A percentile compares a stretch with the other conserved stretches of the same genome.
These are phyloP conservation scores for Taxidea taxus DNA, from an alignment of 2,113 vertebrate species.

Conservation along the genomic window DNA sequence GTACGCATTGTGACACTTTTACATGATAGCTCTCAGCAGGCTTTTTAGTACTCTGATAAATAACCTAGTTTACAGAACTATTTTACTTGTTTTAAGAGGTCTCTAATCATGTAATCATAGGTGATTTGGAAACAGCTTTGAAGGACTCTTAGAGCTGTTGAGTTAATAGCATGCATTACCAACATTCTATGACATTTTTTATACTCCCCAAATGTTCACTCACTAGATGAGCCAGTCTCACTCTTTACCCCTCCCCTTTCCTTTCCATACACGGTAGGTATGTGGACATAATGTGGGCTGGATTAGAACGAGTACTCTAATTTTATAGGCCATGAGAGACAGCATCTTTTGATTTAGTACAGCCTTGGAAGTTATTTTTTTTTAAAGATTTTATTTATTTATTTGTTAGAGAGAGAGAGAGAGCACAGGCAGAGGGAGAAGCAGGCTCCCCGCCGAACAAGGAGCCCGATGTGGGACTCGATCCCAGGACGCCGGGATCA, in stretches of 20 bases:
- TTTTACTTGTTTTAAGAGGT: constrained; percentile 70
- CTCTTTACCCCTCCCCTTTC: background rate
- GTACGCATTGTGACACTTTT: constrained; percentile 46
- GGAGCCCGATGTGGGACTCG: too few species aligned
- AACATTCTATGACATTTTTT: constrained; percentile 55
- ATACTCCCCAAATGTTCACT: constrained; percentile 52
- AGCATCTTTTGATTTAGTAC: background rate
- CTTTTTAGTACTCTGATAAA: constrained; percentile 61
- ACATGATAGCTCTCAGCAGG: constrained; percentile 51
- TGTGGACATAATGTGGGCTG: constrained; percentile 13
- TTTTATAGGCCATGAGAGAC: constrained; percentile 43
- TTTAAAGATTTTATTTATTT: too few species aligned
- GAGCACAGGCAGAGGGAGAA: too few species aligned
- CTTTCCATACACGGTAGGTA: background rate
- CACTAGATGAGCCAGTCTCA: constrained; percentile 27
- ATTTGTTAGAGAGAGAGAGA: too few species aligned
- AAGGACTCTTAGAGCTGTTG: constrained; percentile 52
- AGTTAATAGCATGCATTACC: constrained; percentile 65
- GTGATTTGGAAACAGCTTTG: constrained; percentile 66
- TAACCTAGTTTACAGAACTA: constrained; percentile 65
- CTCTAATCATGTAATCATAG: constrained; percentile 68
- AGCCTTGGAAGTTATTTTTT: constrained; percentile 13
- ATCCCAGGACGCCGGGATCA: too few species aligned
- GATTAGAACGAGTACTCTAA: constrained; percentile 51
- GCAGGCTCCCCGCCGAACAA: too few species aligned